Base-by-base conservation (phyloP, 2,888 invertebrate genomes). In the Orthonevra nobilis region DNA sequence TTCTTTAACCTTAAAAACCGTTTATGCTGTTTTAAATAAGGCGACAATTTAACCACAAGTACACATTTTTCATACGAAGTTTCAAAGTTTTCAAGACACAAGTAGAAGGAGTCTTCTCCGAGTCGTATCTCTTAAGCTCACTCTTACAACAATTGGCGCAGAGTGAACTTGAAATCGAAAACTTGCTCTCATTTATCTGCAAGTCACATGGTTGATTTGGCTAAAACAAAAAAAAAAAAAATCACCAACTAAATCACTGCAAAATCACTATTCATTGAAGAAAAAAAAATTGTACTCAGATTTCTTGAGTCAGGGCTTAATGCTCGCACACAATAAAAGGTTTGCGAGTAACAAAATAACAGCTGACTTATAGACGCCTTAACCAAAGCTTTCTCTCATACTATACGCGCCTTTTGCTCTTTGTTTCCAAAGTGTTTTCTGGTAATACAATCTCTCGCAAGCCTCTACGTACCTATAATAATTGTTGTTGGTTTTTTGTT, bases 391-490 rank as follows among this genome's bases (percentile, higher is more conserved):
- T 52, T 60, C 36, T 60, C 34, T 68, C 42, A 17, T 20, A 28
- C 30, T 30, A 14, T 32, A 23, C 23, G 3, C 3, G 42, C 36
- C 36, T 46, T 28, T 9, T 48, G 23, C 64, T 66, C 34, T 54
- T 44, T 48, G 7, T 34, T 14, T 4, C 23, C 23, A 23, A 23
- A 54, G 30, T 34, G 44, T 34, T 66, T 36, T 23, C 36, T 19
- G 54, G 54, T 38, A 46, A 66, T n/a, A 46, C 14, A 56, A 68
- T 68, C 56, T 56, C 46, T 34, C 66, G 54, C 54, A 54, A n/a
- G n/a, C n/a, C n/a, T n/a, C n/a, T n/a, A n/a, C n/a, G n/a, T n/a
- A n/a, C n/a, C n/a, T n/a, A n/a, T n/a, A n/a, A n/a, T n/a, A n/a
- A n/a, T n/a, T n/a, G n/a, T n/a, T n/a, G n/a, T n/a, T 32, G 14